Conservation (phyloP, 2,888 invertebrate species). For the Mayetiola destructor region DNA sequence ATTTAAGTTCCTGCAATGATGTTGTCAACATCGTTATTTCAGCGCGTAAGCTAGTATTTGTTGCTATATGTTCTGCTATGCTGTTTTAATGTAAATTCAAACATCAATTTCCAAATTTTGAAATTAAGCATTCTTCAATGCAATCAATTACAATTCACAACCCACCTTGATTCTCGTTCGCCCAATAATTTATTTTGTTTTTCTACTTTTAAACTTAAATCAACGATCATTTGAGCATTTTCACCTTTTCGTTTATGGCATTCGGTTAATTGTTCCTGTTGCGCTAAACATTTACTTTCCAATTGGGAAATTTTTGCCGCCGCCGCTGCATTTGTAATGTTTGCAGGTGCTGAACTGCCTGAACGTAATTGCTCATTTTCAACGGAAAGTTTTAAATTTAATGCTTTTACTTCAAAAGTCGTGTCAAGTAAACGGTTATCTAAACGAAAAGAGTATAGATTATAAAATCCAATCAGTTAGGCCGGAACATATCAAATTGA, state of each 20-base stretch:
- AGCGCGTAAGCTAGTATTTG: slow-evolving; percentile 45
- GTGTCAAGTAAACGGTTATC: slow-evolving; percentile 79
- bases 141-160: slow-evolving; percentile 8
- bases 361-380: slow-evolving; percentile 67
- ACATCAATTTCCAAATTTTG: neutral
- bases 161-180: slow-evolving; percentile 55
- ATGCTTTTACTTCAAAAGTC: slow-evolving; percentile 60
- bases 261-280: slow-evolving; percentile 88
- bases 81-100: slow-evolving; percentile 36
- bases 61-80: slow-evolving; percentile 50
- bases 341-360: slow-evolving; percentile 36
- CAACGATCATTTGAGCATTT: slow-evolving; percentile 85
- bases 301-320: slow-evolving; percentile 53
- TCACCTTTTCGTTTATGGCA: slow-evolving; percentile 80
- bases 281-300: slow-evolving; percentile 70
- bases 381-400: slow-evolving; percentile 72
- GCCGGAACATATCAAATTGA: neutral
- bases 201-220: slow-evolving; percentile 69
- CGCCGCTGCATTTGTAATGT: slow-evolving; percentile 29
- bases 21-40: slow-evolving; percentile 59
- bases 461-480: too few species aligned
- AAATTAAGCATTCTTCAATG: neutral
- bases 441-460: slow-evolving; percentile 27
- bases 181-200: slow-evolving; percentile 66
- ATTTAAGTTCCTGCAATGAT: slow-evolving; percentile 61